These are phyloP conservation scores for Drosophila kanekoi DNA, from an alignment of 2,888 invertebrate species.

Conservation along the genomic window DNA sequence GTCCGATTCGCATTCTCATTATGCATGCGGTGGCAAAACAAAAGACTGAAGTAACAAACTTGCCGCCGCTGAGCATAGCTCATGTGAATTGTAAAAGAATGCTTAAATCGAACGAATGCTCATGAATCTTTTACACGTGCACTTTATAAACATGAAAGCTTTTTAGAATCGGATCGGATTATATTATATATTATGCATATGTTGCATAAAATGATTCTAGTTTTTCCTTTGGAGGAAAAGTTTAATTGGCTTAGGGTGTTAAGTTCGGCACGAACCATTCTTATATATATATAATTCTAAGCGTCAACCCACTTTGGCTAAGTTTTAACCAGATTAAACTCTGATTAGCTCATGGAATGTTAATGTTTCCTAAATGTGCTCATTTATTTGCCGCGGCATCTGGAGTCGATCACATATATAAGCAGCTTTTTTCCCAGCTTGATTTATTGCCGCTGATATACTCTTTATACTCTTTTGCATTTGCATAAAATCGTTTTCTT, in stretches of 20 bases:
- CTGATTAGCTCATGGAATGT: conserved; percentile 7
- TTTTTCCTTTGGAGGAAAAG: too few relatives aligned
- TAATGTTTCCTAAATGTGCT: conserved; percentile 29
- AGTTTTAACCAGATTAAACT: neutral
- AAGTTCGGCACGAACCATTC: too few relatives aligned
- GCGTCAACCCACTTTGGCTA: neutral
- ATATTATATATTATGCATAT: too few relatives aligned
- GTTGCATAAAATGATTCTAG: too few relatives aligned
- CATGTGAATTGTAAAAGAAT: conserved; percentile 27
- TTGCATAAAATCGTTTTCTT: conserved; percentile 33
- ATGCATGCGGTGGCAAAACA: conserved; percentile 57
- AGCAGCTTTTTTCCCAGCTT: conserved; percentile 10
- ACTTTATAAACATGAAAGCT: too few relatives aligned
- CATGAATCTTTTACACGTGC: neutral
- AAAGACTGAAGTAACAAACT: conserved; percentile 60
- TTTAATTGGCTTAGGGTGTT: too few relatives aligned
- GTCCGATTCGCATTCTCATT: conserved; percentile 58
- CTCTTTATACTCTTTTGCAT: conserved; percentile 40
- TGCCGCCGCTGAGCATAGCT: conserved; percentile 22
- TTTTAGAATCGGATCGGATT: too few relatives aligned
- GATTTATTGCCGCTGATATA: conserved; percentile 49
- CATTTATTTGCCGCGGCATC: conserved; percentile 16
- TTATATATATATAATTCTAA: neutral
- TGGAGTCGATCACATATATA: neutral
- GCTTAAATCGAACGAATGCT: neutral